Conservation (phyloP, 1,140 invertebrate species). For the Zelostemma sp. region DNA sequence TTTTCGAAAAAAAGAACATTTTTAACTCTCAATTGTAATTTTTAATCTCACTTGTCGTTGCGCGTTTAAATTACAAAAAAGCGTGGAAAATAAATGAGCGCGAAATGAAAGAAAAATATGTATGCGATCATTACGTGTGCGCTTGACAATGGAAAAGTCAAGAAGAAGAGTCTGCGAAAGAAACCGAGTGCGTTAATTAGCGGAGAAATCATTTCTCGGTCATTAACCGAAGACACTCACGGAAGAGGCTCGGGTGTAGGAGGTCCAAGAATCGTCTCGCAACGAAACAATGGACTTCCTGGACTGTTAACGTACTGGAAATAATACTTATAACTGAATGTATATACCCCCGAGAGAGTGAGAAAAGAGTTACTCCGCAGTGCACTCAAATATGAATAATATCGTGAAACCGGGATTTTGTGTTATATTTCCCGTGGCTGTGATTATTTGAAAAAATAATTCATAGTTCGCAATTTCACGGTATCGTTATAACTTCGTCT, state of each 20-base stretch:
- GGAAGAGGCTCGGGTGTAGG: conserved; percentile 6
- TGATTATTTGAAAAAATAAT: not conserved
- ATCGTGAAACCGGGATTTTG: not conserved
- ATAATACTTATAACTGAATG: conserved; percentile 20
- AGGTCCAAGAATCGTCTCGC: conserved; percentile 23
- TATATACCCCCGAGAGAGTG: conserved; percentile 3
- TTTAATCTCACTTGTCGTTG: not conserved
- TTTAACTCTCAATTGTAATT: not conserved
- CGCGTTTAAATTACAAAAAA: not conserved
- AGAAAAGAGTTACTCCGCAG: not conserved
- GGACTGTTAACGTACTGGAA: conserved; percentile 27
- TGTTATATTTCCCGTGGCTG: not conserved
- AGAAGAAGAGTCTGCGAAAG: conserved; percentile 3
- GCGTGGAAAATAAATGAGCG: conserved; percentile 1
- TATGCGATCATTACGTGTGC: not conserved
- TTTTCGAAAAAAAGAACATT: not conserved
- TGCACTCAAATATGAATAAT: not conserved
- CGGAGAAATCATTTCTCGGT: conserved; percentile 48
- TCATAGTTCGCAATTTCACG: not conserved
- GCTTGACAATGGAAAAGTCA: conserved; percentile 1
- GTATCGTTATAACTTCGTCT: not conserved
- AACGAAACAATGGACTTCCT: conserved; percentile 24
- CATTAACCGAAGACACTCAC: conserved; percentile 36
- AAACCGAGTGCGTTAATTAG: conserved; percentile 41
- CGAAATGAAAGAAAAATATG: not conserved